Conservation (phyloP, 2,888 invertebrate genomes). For the Archips crataeganus region DNA sequence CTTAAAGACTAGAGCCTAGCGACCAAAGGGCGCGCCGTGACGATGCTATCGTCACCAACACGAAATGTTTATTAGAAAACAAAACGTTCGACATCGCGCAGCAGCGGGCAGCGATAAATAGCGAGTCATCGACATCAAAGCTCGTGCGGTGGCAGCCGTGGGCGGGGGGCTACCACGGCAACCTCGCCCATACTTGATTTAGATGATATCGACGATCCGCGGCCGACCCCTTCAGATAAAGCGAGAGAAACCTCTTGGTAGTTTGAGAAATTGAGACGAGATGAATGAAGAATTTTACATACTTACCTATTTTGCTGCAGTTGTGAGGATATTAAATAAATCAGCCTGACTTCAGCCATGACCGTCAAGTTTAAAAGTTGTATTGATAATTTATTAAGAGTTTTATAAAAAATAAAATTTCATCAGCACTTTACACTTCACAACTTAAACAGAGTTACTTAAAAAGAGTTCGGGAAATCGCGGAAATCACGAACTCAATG, state of each 20-base stretch:
- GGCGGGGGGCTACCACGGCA: conserved; percentile 16
- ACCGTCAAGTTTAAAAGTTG: no score
- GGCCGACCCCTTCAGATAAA: conserved; percentile 13
- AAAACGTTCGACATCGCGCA: conserved; percentile 20
- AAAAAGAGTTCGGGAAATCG: no score
- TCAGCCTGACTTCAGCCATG: no score
- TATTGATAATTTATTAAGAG: no score
- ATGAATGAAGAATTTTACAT: no score
- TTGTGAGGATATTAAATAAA: no score
- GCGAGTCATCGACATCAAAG: conserved; percentile 35
- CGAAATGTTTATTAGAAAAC: conserved; percentile 31
- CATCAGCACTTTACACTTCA: no score
- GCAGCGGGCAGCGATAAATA: conserved; percentile 27
- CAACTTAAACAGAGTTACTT: no score
- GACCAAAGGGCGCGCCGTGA: conserved; percentile 47
- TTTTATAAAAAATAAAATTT: no score
- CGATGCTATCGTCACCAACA: conserved; percentile 31
- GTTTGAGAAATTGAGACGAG: neutral
- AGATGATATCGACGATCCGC: conserved; percentile 58
- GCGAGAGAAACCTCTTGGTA: conserved; percentile 7
- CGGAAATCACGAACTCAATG: no score
- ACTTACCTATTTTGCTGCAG: no score
- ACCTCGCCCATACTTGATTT: conserved; percentile 58
- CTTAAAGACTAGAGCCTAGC: conserved; percentile 40
- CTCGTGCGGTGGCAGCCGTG: neutral